Evolutionary conservation across 2,888 invertebrate species (phyloP).

Genomic region (Epiblema foenella): DNA sequence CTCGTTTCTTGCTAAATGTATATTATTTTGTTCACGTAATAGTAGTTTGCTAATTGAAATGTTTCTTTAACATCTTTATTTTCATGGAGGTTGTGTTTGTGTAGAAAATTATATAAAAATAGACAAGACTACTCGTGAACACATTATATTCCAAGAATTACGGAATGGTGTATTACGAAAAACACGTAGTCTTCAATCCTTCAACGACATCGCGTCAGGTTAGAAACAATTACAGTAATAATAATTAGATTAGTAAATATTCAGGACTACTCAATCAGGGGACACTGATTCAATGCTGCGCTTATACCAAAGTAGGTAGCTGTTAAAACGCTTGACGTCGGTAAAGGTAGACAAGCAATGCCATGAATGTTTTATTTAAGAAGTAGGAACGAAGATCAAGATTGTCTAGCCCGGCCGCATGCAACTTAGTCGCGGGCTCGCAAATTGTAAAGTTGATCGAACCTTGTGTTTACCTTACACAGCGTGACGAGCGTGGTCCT

Average conservation of each 20-base stretch:
- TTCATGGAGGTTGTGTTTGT: neutral
- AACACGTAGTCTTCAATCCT: neutral
- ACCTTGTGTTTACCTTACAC: slow-evolving; percentile 59
- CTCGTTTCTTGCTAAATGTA: too few relatives aligned
- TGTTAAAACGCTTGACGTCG: neutral
- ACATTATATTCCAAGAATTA: neutral
- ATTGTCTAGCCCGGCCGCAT: neutral
- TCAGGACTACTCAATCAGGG: too few relatives aligned
- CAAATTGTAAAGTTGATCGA: slow-evolving; percentile 49
- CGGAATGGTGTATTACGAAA: neutral
- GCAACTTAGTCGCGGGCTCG: slow-evolving; percentile 26
- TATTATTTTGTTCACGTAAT: too few relatives aligned
- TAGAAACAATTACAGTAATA: neutral
- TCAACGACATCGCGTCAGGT: neutral
- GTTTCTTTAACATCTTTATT: neutral
- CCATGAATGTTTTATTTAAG: slow-evolving; percentile 1
- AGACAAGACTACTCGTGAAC: neutral
- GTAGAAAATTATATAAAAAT: neutral
- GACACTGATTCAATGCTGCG: neutral
- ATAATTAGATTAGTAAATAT: too few relatives aligned
- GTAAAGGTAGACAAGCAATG: too few relatives aligned
- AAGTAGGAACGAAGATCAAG: neutral
- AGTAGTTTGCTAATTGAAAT: too few relatives aligned
- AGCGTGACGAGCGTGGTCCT: slow-evolving; percentile 55
- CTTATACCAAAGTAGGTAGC: neutral